A percentile compares a stretch with the other conserved stretches of the same genome.
phyloP scores from a whole-genome alignment of 1,140 invertebrate species.

The Drosophila lacteicornis region DNA sequence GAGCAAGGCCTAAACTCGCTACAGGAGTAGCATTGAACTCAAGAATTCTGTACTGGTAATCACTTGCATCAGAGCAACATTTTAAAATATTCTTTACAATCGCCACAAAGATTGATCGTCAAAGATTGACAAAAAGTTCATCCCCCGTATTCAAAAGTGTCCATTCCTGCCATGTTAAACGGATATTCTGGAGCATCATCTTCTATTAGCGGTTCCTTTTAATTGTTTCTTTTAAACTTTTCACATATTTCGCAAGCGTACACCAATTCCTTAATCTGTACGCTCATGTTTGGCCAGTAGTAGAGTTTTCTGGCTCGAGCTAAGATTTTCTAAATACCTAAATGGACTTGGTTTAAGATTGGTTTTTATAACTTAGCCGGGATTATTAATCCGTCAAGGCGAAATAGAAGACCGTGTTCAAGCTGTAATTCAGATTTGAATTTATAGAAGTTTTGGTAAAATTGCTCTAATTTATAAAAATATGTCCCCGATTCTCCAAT shows the following conservation, averaged over 20 bases:
- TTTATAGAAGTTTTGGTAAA: not conserved
- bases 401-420: not conserved
- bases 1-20: not conserved
- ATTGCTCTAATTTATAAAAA: not conserved
- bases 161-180: not conserved
- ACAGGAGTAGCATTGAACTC: not conserved
- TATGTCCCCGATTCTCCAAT: not conserved
- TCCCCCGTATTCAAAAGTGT: not conserved
- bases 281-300: constrained; percentile 4
- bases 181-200: not conserved
- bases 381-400: not conserved
- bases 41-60: constrained; percentile 18
- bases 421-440: not conserved
- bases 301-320: not conserved
- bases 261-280: not conserved
- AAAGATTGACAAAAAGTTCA: not conserved
- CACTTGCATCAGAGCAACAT: constrained; percentile 1
- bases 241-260: constrained; percentile 1
- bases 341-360: not conserved
- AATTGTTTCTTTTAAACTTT: not conserved
- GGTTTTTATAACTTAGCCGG: not conserved
- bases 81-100: constrained; percentile 14
- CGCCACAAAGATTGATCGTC: not conserved
- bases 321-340: constrained; percentile 2
- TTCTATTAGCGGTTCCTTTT: constrained; percentile 3